Evolutionary conservation across 2,113 vertebrate species (phyloP), one percentile per base, ranked within the genome.

Genomic region (Rhegmatorhina hoffmannsi): DNA sequence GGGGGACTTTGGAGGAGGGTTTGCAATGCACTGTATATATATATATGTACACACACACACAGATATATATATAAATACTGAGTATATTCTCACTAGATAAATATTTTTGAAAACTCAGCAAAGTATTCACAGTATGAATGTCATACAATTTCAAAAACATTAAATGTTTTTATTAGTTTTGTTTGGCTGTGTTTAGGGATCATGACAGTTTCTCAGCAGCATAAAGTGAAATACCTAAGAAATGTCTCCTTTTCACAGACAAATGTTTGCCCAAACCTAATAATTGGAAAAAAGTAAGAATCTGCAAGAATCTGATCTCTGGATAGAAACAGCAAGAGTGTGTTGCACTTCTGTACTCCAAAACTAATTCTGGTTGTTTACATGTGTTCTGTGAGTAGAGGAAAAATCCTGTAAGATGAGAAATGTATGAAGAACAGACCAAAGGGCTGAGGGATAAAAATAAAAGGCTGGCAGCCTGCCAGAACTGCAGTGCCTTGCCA

Each of bases 281-380:
- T 64, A 2, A n/a, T 2, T 85, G 17, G 17, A 11, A 55, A 66
- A 90, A 53, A 84, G 26, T 5, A 77, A 56, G 9, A 70, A 91
- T 93, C 59, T 89, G 69, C 52, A 84, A 62, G 31, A 91, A 56
- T 74, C 36, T 53, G 18, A 74, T 92, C 64, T 77, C 38, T 49
- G 84, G 63, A 73, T 89, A 80, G 78, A 87, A 85, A 63, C 2
- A 5, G 53, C 91, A 80, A 87, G 49, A 55, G 19, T 47, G 18
- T 69, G 63, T 67, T 94, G 47, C 78, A 26, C 56, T 91, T 88
- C 74, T 75, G 38, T 70, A 29, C 26, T 85, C 79, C 94, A 94
- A 88, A 95, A 94, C 88, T 94, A 90, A 90, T 87, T 86, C 34
- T 83, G 49, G 26, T 90, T 97, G 75, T 95, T 90, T 92, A 67